phyloP scores from a whole-genome alignment of 2,113 vertebrate genomes.

The Scopus umbretta region DNA sequence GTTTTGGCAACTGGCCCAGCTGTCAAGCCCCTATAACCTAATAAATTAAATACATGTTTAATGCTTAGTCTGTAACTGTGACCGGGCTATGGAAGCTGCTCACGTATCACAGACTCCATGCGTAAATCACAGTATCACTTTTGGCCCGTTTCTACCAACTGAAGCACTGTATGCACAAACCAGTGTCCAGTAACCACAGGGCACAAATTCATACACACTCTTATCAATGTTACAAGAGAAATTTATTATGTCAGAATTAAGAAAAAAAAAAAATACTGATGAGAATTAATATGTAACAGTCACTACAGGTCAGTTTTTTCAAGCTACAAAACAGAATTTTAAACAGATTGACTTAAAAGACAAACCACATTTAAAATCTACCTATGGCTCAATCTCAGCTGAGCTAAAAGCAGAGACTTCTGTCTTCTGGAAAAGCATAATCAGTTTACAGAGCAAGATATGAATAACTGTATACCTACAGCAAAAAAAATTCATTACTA shows the following conservation, averaged over 20 bases:
- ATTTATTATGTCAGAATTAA: not conserved
- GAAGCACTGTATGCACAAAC: slow-evolving; percentile 42
- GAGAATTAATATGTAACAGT: not conserved
- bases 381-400: not conserved
- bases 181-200: slow-evolving; percentile 72
- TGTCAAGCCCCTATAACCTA: not conserved
- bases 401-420: not conserved
- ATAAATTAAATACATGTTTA: accelerated
- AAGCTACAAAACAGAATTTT: not conserved
- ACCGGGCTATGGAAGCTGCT: slow-evolving; percentile 70
- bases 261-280: not conserved
- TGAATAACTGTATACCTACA: not conserved
- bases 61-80: slow-evolving; percentile 48
- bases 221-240: accelerated
- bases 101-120: slow-evolving; percentile 48
- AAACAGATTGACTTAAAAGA: not conserved
- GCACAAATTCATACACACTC: not conserved
- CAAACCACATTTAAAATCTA: not conserved
- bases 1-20: not conserved
- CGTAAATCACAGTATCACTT: slow-evolving; percentile 68
- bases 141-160: slow-evolving; percentile 60
- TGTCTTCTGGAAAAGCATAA: not conserved
- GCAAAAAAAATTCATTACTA: not conserved
- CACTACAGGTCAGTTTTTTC: not conserved
- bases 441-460: not conserved